Base-by-base conservation (phyloP, 2,888 invertebrate species). In the Drosophila glabriapex region DNA sequence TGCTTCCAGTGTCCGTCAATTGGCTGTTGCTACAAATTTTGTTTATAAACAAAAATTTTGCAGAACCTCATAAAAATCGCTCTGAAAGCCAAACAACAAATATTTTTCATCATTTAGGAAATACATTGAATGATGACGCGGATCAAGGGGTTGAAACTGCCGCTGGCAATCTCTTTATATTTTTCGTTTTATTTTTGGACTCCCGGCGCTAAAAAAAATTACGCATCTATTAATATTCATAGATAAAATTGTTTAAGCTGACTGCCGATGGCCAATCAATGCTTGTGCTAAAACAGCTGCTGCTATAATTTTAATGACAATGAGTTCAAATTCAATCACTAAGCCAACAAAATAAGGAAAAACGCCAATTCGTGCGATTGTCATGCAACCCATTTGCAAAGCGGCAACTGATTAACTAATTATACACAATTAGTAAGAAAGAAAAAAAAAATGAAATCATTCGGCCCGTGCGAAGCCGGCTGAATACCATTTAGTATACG, bases 11-110 rank as follows among this genome's bases (percentile, higher is more conserved):
- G 69, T 71, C 73, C 76, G 68, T 86, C 85, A 86, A 77, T 83
- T 83, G 81, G 68, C 59, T 74, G 54, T 72, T 72, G 39, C 37
- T 37, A 46, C 33, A 19, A 16, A 50, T 28, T 52, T 78, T 88
- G 86, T 86, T 85, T 85, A 86, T 86, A 89, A 85, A 85, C 86
- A 89, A 83, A 78, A 74, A 31, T 31, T 71, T 65, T 60, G 55
- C 62, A 55, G 72, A 73, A 77, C 33, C 81, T 86, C 84, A 85
- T 89, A 85, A 85, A 85, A 85, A 78, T 89, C 66, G 74, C 56
- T 31, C 66, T 50, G 68, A 76, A 72, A 72, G 64, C 63, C 41
- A 64, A 80, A 80, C 63, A 76, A 33, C 83, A 80, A 85, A 85
- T 88, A 83, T 88, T 85, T 80, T 67, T 73, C 73, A 75, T 54